These are phyloP conservation scores for Agrypnus murinus DNA, from an alignment of 2,888 invertebrate species.

Conservation along the genomic window DNA sequence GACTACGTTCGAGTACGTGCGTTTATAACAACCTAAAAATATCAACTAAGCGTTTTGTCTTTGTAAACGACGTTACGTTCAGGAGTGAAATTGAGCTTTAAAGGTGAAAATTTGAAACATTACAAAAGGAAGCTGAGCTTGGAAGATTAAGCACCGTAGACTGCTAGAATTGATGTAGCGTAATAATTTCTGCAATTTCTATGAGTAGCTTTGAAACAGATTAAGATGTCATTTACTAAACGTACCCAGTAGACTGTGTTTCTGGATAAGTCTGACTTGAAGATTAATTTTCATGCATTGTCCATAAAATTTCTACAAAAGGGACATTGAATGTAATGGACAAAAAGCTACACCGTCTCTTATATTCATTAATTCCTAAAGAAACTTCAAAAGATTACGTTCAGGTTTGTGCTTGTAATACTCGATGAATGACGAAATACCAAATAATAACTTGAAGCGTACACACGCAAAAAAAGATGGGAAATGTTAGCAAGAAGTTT, in stretches of 20 bases:
- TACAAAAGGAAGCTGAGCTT: neutral
- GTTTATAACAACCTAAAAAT: no score
- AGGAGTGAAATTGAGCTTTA: neutral
- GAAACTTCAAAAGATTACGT: neutral
- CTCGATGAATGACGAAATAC: no score
- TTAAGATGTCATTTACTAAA: constrained; percentile 25
- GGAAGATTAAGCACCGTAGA: neutral
- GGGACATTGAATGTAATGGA: neutral
- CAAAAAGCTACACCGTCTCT: neutral
- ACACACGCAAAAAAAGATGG: no score
- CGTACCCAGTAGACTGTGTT: constrained; percentile 25
- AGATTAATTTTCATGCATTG: constrained; percentile 24
- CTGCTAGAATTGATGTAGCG: constrained; percentile 24
- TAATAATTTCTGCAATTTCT: constrained; percentile 25
- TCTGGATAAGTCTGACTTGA: constrained; percentile 24
- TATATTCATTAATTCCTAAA: constrained; percentile 9
- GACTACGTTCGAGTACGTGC: no score
- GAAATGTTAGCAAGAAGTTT: no score
- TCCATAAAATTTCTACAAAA: constrained; percentile 16
- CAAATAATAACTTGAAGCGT: no score
- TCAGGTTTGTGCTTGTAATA: neutral
- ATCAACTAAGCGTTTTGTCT: no score
- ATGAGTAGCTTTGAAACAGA: constrained; percentile 22
- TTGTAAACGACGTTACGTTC: no score
- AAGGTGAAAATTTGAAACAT: constrained; percentile 14